Evolutionary conservation across 2,113 vertebrate genomes (phyloP), one percentile per base, ranked within the genome.

Genomic region (Alethe castanea): DNA sequence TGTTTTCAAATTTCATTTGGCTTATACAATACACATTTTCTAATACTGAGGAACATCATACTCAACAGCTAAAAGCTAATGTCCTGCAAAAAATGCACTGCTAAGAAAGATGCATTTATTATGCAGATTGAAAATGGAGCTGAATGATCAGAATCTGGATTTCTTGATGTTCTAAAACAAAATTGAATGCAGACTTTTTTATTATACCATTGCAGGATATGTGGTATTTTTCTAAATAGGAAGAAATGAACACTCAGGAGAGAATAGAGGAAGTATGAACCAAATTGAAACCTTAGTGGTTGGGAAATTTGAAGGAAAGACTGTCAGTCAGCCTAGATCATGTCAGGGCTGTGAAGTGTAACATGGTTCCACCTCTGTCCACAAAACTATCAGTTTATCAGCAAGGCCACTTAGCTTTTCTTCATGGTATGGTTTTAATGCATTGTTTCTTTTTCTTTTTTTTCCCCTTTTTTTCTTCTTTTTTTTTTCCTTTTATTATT

Each of bases 211-310:
- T 87, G 35, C 48, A 94, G 82, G 24, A 60, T 74, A 73, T 33
- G 62, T 52, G 48, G 52, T 36, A 70, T 60, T 81, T 38, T 85
- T 53, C 42, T 86, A 70, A 94, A 91, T 8, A 45, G 33, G n/a
- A 67, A 66, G 50, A 94, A 85, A 90, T 50, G 29, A 73, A 44
- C 36, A 5, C 36, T 83, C 47, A 57, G 53, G 14, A 86, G 23
- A 91, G 11, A 96, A 92, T 8, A 90, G 52, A 95, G 56, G 42
- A 65, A 87, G 25, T 50, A 67, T 38, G 65, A 97, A 80, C 29
- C 61, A 94, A 90, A 89, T 89, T 85, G 94, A 92, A 93, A 67
- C 50, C 33, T 86, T 90, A 96, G 86, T 84, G 59, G 61, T 25
- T 88, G 69, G 64, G 72, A 96, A 96, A 95, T 78, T 31, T 31